Evolutionary conservation across 2,797 vertebrate genomes (phyloP).

Genomic region (Morelia viridis): DNA sequence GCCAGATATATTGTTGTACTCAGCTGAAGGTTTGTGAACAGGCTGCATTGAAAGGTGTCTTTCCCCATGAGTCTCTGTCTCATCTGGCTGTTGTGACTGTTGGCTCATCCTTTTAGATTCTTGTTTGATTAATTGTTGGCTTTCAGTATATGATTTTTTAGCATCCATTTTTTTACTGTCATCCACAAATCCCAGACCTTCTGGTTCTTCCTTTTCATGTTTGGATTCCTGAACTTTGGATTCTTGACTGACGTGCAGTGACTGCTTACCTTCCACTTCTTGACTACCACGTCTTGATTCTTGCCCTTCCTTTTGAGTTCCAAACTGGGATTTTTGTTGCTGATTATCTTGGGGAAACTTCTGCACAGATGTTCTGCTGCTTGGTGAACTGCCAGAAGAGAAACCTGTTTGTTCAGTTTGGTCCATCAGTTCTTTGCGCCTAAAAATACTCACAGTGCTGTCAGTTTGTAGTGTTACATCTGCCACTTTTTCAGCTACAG

Average conservation of each 20-base stretch:
- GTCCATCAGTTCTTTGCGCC: conserved; percentile 3
- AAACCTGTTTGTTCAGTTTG: conserved; percentile 21
- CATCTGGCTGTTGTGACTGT: not conserved
- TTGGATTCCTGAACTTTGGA: not conserved
- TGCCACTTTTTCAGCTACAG: rapidly evolving
- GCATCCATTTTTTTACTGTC: not conserved
- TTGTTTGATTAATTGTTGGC: not conserved
- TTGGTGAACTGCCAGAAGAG: not conserved
- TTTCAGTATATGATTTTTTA: not conserved
- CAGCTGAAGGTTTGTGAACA: not conserved
- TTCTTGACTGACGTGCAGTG: not conserved
- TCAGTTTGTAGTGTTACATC: conserved; percentile 7
- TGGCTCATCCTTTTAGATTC: not conserved
- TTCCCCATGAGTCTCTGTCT: not conserved
- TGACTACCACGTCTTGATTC: not conserved
- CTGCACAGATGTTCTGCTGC: not conserved
- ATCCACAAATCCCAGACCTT: not conserved
- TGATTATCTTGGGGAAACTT: not conserved
- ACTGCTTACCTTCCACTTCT: not conserved
- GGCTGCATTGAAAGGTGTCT: not conserved
- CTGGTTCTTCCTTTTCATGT: not conserved
- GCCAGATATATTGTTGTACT: not conserved
- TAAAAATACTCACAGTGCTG: conserved; percentile 24
- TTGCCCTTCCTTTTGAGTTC: not conserved
- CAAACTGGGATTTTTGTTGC: not conserved